phyloP scores from a whole-genome alignment of 92 coral and sea anemone genomes.

The Paramuricea clavata region DNA sequence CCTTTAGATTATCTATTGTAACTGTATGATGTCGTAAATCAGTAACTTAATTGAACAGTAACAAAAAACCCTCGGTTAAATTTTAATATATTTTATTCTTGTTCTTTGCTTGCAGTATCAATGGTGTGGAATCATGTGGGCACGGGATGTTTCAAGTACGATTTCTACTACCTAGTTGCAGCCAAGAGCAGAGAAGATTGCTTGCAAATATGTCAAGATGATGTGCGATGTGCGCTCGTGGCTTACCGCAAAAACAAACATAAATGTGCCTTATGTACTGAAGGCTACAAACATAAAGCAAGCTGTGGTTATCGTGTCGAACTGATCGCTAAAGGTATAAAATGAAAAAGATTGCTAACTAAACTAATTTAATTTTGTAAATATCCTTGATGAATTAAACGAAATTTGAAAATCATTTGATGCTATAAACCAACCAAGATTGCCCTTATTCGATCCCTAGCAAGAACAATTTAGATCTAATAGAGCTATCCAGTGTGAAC shows the following conservation, averaged over 20 bases:
- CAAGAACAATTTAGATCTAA: too few relatives aligned
- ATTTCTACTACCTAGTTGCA: neutral
- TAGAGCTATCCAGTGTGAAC: too few relatives aligned
- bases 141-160: neutral
- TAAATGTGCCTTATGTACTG: neutral
- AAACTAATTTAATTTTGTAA: too few relatives aligned
- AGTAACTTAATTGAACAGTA: too few relatives aligned
- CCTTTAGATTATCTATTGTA: too few relatives aligned
- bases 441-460: too few relatives aligned
- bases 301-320: neutral
- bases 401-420: too few relatives aligned
- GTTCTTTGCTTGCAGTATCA: neutral
- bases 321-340: neutral
- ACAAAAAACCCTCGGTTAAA: too few relatives aligned
- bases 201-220: neutral
- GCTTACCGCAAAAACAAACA: neutral
- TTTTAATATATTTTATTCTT: neutral
- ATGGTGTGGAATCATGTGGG: neutral
- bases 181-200: neutral
- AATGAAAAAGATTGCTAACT: too few relatives aligned
- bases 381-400: too few relatives aligned
- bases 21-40: too few relatives aligned
- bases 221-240: neutral
- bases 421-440: too few relatives aligned
- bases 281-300: neutral